Evolutionary conservation across 2,797 vertebrate genomes (phyloP), one percentile per base, ranked within the genome.

Genomic region (Clamator glandarius): DNA sequence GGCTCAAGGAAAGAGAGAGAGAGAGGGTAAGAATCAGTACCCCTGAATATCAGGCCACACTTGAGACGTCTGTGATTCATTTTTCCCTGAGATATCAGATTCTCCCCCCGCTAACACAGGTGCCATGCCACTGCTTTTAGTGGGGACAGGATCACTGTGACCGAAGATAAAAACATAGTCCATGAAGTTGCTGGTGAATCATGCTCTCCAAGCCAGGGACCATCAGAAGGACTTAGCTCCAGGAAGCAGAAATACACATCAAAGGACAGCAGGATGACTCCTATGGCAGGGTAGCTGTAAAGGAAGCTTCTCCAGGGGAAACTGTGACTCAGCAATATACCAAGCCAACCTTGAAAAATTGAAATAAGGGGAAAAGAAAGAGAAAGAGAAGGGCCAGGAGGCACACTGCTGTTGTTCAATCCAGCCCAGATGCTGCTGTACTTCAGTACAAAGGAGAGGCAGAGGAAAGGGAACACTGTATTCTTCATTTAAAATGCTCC

Each of bases 81-180:
- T 84, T 61, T 63, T 94, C 69, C 68, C 84, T 93, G 8, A 73
- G 85, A 94, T 83, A 64, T 36, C 41, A 79, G 41, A 89, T 73
- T 92, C 63, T 81, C 20, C 72, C 33, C 81, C 69, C 15, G 5
- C 42, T 94, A 70, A 76, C 15, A 23, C 20, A 3, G 1, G 10
- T 84, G n/a, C 39, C 44, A 42, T 10, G 15, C 41, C 58, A 46
- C 24, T 81, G 77, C 81, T 81, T 95, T 92, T 64, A 64, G 31
- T 51, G 50, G 63, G 39, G 70, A 89, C 50, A 21, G 83, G 55
- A 59, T 5, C 29, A n/a, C 41, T 61, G 11, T 35, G 62, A 42
- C 68, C 50, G 31, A 69, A 74, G 26, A 63, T 33, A 54, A 68
- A 28, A 84, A n/a, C 4, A 8, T 3, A 23, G 14, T 44, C 26